Evolutionary conservation across 2,797 vertebrate species (phyloP), one percentile per base, ranked within the genome.

Genomic region (Danio kyathit): DNA sequence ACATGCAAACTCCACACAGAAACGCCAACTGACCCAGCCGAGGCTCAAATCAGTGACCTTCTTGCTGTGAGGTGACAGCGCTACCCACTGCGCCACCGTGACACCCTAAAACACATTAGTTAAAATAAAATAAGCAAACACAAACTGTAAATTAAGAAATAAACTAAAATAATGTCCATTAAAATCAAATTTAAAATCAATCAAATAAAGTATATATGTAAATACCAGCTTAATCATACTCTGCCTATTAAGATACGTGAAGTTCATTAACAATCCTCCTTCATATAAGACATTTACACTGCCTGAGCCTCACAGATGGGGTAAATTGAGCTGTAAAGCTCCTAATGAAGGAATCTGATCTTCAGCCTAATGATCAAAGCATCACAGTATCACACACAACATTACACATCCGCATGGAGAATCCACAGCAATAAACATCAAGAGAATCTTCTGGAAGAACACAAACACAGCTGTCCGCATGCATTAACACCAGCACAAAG

Each of bases 371-470:
- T 7, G 48, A 14, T 16, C 66, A 52, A 51, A 70, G 21, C 40
- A 8, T 72, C 40, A 19, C 40, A 72, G 41, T 16, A 72, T 57
- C 44, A 44, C 70, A 72, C 70, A 72, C 69, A 57, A 72, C 51
- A 72, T 41, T 72, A 57, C 52, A 72, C 40, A 41, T 21, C 40
- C n/a, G 7, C 21, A 72, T 72, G 52, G 52, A 57, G 52, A 21
- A 44, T 12, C 14, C 57, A 29, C 57, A 60, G 38, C 5, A 14
- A 60, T 21, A 60, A 6, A 3, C 12, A 29, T 60, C n/a, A 56
- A 9, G 17, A 17, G 52, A 56, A 19, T 56, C 16, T 29, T 70
- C 19, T 9, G 21, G 21, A 70, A 54, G 10, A 70, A 13, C 38
- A 70, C 48, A 38, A 51, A 51, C 19, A 38, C 66, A 69, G 48